These are phyloP conservation scores for Chelonia mydas DNA, from an alignment of 2,797 vertebrate species.

Conservation along the genomic window DNA sequence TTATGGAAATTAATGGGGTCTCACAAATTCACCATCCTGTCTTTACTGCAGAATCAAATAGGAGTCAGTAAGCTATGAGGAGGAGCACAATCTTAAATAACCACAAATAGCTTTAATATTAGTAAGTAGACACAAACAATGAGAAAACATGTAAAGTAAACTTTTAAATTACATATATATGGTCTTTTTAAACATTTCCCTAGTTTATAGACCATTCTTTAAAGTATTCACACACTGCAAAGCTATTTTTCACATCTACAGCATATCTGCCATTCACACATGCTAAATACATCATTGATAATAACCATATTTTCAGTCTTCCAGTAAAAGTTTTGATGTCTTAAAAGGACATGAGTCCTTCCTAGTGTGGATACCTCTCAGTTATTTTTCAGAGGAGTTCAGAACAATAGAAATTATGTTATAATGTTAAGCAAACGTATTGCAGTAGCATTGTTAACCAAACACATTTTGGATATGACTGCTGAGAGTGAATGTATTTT, in stretches of 20 bases:
- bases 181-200: not conserved
- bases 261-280: slow-evolving; percentile 55
- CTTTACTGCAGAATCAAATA: not conserved
- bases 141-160: not conserved
- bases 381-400: slow-evolving; percentile 42
- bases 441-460: slow-evolving; percentile 9
- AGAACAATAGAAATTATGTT: not conserved
- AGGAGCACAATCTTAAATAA: not conserved
- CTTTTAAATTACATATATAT: slow-evolving; percentile 3
- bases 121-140: not conserved
- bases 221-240: slow-evolving; percentile 34
- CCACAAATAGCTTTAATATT: not conserved
- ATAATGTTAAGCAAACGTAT: slow-evolving; percentile 18
- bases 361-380: not conserved
- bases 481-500: not conserved
- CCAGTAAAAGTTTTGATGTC: slow-evolving; percentile 37
- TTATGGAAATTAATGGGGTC: not conserved
- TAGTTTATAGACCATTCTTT: not conserved
- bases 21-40: not conserved
- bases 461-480: slow-evolving; percentile 30
- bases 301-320: slow-evolving; percentile 56
- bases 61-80: not conserved
- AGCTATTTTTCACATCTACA: slow-evolving; percentile 57
- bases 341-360: slow-evolving; percentile 40
- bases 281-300: slow-evolving; percentile 55